Evolutionary conservation across 2,888 invertebrate species (phyloP).

Genomic region (Apocheima hispidaria): DNA sequence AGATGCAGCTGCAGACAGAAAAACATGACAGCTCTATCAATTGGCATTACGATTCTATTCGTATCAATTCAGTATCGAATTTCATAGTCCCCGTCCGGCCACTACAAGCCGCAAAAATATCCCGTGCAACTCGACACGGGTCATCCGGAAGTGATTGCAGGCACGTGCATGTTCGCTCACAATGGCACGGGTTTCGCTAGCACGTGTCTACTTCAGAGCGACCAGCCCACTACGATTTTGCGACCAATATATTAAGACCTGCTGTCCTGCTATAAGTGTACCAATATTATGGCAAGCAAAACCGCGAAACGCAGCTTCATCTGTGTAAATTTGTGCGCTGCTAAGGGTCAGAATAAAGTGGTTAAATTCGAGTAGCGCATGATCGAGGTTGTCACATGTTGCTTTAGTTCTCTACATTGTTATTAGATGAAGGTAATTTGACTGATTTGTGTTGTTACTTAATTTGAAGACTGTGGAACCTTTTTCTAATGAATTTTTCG

Average conservation of each 20-base stretch:
- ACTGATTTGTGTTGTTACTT: slow-evolving; percentile 8
- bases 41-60: slow-evolving; percentile 12
- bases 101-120: slow-evolving; percentile 43
- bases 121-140: slow-evolving; percentile 48
- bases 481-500: neutral
- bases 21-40: slow-evolving; percentile 20
- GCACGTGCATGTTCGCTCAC: slow-evolving; percentile 35
- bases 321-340: neutral
- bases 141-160: slow-evolving; percentile 63
- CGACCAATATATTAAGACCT: too few relatives aligned
- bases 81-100: slow-evolving; percentile 12
- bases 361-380: neutral
- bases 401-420: slow-evolving; percentile 7
- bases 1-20: slow-evolving; percentile 7
- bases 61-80: slow-evolving; percentile 26
- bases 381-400: neutral
- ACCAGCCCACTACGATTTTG: slow-evolving; percentile 5
- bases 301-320: neutral
- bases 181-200: slow-evolving; percentile 4
- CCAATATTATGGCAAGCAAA: too few relatives aligned
- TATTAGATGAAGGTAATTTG: slow-evolving; percentile 18
- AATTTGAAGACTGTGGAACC: slow-evolving; percentile 22
- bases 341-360: neutral
- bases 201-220: slow-evolving; percentile 13
- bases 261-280: too few relatives aligned